Evolutionary conservation across 2,113 vertebrate genomes (phyloP).

Genomic region (Cryptoleucopteryx plumbea): DNA sequence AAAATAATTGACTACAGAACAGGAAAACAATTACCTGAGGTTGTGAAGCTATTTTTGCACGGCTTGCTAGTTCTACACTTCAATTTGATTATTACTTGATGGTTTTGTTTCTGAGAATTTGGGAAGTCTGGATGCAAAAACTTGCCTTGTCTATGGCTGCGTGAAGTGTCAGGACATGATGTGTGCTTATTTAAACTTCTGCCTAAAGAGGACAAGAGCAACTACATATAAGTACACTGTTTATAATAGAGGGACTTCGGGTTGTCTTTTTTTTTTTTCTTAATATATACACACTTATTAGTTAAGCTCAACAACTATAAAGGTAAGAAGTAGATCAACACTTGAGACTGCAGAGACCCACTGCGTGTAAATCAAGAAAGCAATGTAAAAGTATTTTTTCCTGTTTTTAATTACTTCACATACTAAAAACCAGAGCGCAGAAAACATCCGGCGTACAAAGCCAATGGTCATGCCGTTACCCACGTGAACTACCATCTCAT

Average conservation of each 20-base stretch:
- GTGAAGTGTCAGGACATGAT: fast-evolving
- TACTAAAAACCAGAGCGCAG: not conserved
- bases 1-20: not conserved
- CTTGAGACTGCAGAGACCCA: not conserved
- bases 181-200: not conserved
- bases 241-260: not conserved
- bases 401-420: not conserved
- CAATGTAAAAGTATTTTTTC: not conserved
- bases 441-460: not conserved
- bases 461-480: not conserved
- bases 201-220: not conserved
- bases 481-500: not conserved
- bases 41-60: not conserved
- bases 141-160: fast-evolving
- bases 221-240: fast-evolving
- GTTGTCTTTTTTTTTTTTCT: too few relatives aligned
- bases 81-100: not conserved
- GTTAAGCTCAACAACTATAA: not conserved
- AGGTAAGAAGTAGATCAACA: not conserved
- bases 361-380: not conserved
- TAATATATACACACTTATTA: not conserved
- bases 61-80: not conserved
- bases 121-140: not conserved
- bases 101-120: not conserved
- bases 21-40: not conserved